Percentiles rank a stretch among this genome's conserved stretches.
These are phyloP conservation scores for Metacarcinus magister DNA, from an alignment of 2,888 invertebrate species.

Conservation along the genomic window DNA sequence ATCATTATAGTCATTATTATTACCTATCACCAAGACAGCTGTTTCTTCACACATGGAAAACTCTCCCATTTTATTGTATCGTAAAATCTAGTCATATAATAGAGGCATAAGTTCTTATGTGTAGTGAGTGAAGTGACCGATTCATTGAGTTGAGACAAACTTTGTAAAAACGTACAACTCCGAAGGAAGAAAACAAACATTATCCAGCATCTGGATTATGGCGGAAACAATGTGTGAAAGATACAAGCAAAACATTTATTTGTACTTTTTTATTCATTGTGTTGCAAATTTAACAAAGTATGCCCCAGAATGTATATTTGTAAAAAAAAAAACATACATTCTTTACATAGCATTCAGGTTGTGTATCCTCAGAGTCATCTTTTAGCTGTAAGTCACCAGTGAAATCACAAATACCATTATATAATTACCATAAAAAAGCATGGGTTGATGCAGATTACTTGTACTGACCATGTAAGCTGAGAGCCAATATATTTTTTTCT, in stretches of 20 bases:
- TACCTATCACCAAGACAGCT: background rate
- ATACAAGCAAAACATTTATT: conserved; percentile 11
- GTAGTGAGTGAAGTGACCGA: background rate
- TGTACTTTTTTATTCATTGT: conserved; percentile 34
- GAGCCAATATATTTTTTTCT: conserved; percentile 34
- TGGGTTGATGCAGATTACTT: background rate
- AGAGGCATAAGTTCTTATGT: background rate
- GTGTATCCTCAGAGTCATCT: conserved; percentile 28
- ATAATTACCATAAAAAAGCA: background rate
- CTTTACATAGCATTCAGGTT: background rate
- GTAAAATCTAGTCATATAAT: background rate
- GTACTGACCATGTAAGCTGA: conserved; percentile 37
- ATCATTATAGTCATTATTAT: background rate
- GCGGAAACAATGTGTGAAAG: background rate
- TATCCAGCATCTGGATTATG: background rate
- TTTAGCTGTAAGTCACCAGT: conserved; percentile 26
- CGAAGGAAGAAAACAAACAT: background rate
- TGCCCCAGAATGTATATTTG: background rate
- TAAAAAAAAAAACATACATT: background rate
- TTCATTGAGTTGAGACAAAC: conserved; percentile 27
- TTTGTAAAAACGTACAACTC: background rate
- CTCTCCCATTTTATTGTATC: background rate
- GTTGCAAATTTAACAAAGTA: background rate
- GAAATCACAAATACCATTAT: conserved; percentile 11
- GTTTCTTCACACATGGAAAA: background rate